phyloP scores from a whole-genome alignment of 2,113 vertebrate genomes.

The Oophaga pumilio region DNA sequence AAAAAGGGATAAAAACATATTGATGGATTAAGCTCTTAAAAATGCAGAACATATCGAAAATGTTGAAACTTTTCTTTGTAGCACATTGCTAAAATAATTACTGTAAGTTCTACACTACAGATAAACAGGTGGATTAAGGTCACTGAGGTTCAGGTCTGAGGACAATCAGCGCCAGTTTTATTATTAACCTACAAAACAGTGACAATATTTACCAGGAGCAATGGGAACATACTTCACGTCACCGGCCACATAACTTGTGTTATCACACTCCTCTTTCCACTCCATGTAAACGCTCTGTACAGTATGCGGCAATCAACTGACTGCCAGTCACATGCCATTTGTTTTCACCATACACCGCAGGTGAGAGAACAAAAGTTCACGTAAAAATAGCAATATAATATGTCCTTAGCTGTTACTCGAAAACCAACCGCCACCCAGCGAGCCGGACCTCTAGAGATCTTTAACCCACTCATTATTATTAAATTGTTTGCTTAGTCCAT shows the following conservation, averaged over 20 bases:
- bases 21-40: background rate
- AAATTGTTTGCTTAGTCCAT: background rate
- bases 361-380: slow-evolving; percentile 50
- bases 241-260: slow-evolving; percentile 14
- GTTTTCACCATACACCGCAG: slow-evolving; percentile 26
- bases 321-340: slow-evolving; percentile 48
- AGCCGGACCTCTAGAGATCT: background rate
- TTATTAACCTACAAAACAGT: slow-evolving; percentile 31
- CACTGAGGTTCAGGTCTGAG: slow-evolving; percentile 8
- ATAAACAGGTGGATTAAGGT: background rate
- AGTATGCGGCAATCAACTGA: slow-evolving; percentile 4
- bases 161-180: slow-evolving; percentile 28
- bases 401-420: background rate
- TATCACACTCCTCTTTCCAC: background rate
- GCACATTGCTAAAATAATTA: background rate
- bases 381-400: slow-evolving; percentile 45
- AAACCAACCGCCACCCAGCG: background rate
- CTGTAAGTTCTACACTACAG: background rate
- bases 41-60: background rate
- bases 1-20: too few relatives aligned
- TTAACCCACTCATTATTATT: background rate
- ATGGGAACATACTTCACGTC: background rate
- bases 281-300: background rate
- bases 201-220: slow-evolving; percentile 17
- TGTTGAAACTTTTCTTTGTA: background rate